phyloP scores from a whole-genome alignment of 2,113 vertebrate species.

The Pseudopipra pipra region DNA sequence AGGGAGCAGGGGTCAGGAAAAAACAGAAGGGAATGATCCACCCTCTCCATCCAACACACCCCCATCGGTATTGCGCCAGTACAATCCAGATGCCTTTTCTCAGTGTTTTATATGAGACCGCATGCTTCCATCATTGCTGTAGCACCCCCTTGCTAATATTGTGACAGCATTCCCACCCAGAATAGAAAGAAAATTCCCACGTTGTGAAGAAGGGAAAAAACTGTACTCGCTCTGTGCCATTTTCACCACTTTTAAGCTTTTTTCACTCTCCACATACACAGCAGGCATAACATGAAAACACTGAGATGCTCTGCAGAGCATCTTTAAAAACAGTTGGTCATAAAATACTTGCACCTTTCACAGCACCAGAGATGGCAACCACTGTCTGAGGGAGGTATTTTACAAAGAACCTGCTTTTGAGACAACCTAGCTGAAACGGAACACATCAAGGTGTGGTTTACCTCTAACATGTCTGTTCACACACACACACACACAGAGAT shows the following conservation, averaged over 20 bases:
- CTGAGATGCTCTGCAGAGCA: not conserved
- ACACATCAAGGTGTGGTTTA: accelerated
- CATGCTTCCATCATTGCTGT: not conserved
- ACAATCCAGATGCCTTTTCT: not conserved
- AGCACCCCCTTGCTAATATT: not conserved
- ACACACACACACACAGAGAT: accelerated
- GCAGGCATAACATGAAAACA: not conserved
- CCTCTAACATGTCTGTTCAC: not conserved
- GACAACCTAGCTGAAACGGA: not conserved
- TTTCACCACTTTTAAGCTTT: not conserved
- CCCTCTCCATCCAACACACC: not conserved
- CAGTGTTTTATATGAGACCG: not conserved
- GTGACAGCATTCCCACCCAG: not conserved
- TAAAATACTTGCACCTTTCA: not conserved
- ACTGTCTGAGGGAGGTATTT: not conserved
- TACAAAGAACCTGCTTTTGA: not conserved
- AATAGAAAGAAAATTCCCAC: not conserved
- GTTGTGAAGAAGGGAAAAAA: not conserved
- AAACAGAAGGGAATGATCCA: not conserved
- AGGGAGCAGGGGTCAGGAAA: not conserved
- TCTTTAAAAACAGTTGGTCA: not conserved
- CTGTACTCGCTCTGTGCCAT: not conserved
- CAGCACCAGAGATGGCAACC: not conserved
- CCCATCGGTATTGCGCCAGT: not conserved
- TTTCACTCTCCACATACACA: not conserved